Evolutionary conservation across 2,888 invertebrate species (phyloP).

Genomic region (Caenorhabditis drosophilae): DNA sequence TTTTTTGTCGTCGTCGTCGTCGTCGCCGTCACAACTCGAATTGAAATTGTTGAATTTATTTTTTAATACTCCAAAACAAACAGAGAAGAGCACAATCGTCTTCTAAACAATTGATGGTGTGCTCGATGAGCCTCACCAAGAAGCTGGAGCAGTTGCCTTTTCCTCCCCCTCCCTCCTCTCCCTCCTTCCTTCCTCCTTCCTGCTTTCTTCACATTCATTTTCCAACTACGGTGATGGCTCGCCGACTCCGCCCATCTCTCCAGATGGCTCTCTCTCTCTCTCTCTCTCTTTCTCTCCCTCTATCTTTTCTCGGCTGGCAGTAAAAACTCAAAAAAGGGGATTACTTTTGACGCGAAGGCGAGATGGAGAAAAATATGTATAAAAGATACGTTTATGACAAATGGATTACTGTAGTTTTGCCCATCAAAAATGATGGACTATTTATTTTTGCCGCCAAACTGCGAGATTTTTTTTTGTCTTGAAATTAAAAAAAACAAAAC

Average conservation of each 20-base stretch:
- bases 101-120: too few species aligned
- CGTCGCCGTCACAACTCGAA: background rate
- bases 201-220: background rate
- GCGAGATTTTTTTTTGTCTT: too few species aligned
- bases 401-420: background rate
- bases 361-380: background rate
- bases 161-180: background rate
- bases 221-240: too few species aligned
- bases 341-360: too few species aligned
- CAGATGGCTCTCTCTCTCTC: background rate
- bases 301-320: background rate
- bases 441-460: background rate
- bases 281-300: background rate
- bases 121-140: too few species aligned
- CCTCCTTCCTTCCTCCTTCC: background rate
- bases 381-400: slow-evolving; percentile 1
- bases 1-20: too few species aligned
- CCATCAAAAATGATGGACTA: slow-evolving; percentile 6
- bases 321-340: background rate
- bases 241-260: too few species aligned
- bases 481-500: background rate
- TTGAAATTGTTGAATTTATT: background rate
- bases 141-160: slow-evolving; percentile 1
- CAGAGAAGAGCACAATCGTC: background rate
- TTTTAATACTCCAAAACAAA: background rate